Evolutionary conservation across 2,888 invertebrate species (phyloP).

Genomic region (Heliconius cydno): DNA sequence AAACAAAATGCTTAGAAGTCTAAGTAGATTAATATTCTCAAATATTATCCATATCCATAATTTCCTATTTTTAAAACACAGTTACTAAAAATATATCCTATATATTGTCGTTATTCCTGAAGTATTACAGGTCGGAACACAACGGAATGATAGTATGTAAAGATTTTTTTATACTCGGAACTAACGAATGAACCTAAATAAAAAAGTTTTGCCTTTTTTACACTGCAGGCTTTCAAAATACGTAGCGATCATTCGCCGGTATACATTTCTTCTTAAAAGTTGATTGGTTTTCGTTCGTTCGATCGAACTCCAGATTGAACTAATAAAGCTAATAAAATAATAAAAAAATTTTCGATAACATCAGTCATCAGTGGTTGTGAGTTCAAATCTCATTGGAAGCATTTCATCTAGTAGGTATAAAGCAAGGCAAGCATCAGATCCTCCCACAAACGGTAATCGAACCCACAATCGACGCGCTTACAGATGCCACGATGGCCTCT

Average conservation of each 20-base stretch:
- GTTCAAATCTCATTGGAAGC: too few relatives aligned
- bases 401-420: too few relatives aligned
- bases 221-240: constrained; percentile 9
- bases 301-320: not conserved
- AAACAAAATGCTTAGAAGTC: too few relatives aligned
- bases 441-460: too few relatives aligned
- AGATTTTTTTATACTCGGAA: constrained; percentile 21
- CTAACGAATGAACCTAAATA: constrained; percentile 24
- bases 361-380: too few relatives aligned
- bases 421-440: too few relatives aligned
- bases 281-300: not conserved
- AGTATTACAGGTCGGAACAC: not conserved
- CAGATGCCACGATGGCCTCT: not conserved
- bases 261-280: not conserved
- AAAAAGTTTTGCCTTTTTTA: constrained; percentile 2
- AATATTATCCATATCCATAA: too few relatives aligned
- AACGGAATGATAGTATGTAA: constrained; percentile 22
- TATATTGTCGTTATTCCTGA: not conserved
- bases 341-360: too few relatives aligned
- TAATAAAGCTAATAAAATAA: too few relatives aligned
- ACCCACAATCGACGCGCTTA: too few relatives aligned
- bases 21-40: too few relatives aligned
- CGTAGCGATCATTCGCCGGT: not conserved
- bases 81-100: not conserved
- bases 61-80: too few relatives aligned